A percentile compares a stretch with the other conserved stretches of the same genome.
Evolutionary conservation across 2,113 vertebrate species (phyloP).

Genomic region (Leptosomus discolor): DNA sequence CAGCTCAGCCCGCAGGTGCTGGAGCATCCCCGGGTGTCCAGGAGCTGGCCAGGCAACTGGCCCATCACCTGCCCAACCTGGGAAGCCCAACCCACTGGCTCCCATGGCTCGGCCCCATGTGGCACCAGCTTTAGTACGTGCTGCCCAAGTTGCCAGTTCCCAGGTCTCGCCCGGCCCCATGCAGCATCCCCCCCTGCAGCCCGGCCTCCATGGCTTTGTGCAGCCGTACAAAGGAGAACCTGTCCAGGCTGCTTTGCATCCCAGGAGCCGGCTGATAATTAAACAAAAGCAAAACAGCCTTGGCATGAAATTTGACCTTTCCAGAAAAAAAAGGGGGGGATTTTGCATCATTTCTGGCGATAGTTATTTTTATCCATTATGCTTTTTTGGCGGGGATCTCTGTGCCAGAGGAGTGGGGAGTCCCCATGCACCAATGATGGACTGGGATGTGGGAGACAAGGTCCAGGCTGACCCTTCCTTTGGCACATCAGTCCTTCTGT

Average conservation of each 20-base stretch:
- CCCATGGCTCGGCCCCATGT: rapidly evolving
- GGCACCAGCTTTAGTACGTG: not conserved
- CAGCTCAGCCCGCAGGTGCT: not conserved
- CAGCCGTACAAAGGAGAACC: slow-evolving; percentile 26
- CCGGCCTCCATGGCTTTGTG: not conserved
- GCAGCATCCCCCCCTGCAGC: not conserved
- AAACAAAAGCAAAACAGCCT: slow-evolving; percentile 57
- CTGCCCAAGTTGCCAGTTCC: not conserved
- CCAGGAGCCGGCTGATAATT: slow-evolving; percentile 50
- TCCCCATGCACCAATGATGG: rapidly evolving
- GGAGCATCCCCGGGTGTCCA: rapidly evolving
- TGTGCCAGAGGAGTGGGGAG: rapidly evolving
- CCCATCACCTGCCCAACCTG: rapidly evolving
- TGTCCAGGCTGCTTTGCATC: not conserved
- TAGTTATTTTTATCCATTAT: not conserved
- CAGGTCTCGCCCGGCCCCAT: not conserved
- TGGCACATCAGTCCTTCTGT: not conserved
- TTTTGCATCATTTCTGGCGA: not conserved
- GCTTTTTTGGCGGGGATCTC: not conserved
- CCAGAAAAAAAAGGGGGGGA: not conserved
- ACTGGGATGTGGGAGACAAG: not conserved
- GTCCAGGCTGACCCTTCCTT: not conserved
- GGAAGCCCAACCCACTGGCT: rapidly evolving
- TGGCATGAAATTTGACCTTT: slow-evolving; percentile 57
- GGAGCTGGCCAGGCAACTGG: rapidly evolving